Evolutionary conservation across 2,113 vertebrate species (phyloP).

Genomic region (Gymnarchus niloticus): DNA sequence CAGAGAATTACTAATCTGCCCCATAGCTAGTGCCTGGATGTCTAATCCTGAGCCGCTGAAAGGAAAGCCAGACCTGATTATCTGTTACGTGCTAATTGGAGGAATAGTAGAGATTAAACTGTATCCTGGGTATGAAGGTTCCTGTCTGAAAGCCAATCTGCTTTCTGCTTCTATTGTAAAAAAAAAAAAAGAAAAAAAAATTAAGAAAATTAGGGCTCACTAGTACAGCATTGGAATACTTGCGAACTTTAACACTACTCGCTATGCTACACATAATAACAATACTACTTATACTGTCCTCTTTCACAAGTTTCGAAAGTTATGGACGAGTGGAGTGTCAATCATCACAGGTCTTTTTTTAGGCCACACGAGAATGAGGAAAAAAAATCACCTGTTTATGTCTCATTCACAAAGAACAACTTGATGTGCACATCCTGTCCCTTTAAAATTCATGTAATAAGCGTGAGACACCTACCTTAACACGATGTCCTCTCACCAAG

Average conservation of each 20-base stretch:
- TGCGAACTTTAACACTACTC: too few relatives aligned
- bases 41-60: constrained; percentile 37
- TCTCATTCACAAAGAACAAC: not conserved
- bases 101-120: constrained; percentile 32
- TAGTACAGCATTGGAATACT: too few relatives aligned
- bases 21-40: constrained; percentile 33
- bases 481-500: constrained; percentile 70
- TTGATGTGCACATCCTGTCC: not conserved
- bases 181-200: not conserved
- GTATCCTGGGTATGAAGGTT: constrained; percentile 10
- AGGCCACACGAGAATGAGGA: too few relatives aligned
- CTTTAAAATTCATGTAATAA: not conserved
- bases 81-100: constrained; percentile 31
- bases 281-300: too few relatives aligned
- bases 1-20: constrained; percentile 40
- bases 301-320: too few relatives aligned
- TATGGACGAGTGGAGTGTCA: too few relatives aligned
- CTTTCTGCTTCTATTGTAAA: not conserved
- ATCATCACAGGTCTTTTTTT: too few relatives aligned
- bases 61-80: constrained; percentile 30
- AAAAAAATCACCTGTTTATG: too few relatives aligned
- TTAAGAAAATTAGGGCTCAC: not conserved
- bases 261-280: not conserved
- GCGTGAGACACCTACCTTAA: constrained; percentile 72
- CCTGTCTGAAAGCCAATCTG: constrained; percentile 18